Base-by-base conservation (phyloP, 2,888 invertebrate species). In the Melolontha melolontha region DNA sequence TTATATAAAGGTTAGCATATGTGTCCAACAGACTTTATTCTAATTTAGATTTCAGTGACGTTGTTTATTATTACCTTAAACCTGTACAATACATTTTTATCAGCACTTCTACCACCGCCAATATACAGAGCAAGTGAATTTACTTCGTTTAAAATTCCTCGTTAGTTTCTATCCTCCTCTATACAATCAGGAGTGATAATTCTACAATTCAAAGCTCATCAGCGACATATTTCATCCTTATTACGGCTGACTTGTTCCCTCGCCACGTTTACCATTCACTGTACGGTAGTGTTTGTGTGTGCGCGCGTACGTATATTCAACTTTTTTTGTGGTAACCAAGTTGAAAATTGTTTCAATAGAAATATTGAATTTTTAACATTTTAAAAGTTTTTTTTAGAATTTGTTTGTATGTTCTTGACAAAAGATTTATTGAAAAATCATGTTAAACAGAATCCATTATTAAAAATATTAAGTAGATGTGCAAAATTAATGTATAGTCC, bases 201-300 rank as follows among this genome's bases (percentile, higher is more conserved):
- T 82, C 78, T 76, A 80, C 82, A 79, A 83, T 83, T 83, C 82
- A 83, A 77, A 79, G 79, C 80, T 83, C 82, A 83, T 83, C 82
- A 83, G 78, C 79, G 79, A 79, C 81, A 81, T 80, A 78, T 82
- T 82, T 81, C 80, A 81, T 79, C 80, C 80, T 80, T 81, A 80
- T 82, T 82, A 80, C 80, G 76, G 75, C 73, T 77, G 77, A 79
- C 81, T 81, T 81, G 82, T 81, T 82, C 81, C 75, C 73, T 72
- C 68, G 54, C 66, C 66, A 55, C 66, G 66, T 55, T 66, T 55
- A 55, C 66, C 66, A 66, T 66, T 66, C 66, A 66, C 29, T n/a
- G 54, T 16, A 40, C 27, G 14, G 44, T 54, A 6, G n/a, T 27
- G 64, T 12, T 29, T 14, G 29, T 54, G 54, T 57, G 29, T 29